Conservation (phyloP, 2,797 vertebrate genomes). For the Darevskia nairensis region DNA sequence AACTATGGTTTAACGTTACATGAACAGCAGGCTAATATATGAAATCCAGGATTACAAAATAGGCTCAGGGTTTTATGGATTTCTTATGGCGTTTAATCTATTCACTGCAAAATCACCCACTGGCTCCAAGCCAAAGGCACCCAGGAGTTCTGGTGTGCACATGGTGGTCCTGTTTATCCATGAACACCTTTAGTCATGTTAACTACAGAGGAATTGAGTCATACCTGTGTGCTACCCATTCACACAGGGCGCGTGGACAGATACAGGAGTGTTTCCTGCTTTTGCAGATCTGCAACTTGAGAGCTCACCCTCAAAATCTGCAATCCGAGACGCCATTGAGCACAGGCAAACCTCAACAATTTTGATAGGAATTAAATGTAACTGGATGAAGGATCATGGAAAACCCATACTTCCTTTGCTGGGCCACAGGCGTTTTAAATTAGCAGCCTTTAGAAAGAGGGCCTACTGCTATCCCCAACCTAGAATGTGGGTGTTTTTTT, state of each 20-base stretch:
- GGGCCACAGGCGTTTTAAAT: background rate
- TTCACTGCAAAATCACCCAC: background rate
- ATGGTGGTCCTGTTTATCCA: background rate
- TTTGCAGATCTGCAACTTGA: background rate
- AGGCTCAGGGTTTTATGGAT: background rate
- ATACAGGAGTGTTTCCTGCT: background rate
- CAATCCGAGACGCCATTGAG: background rate
- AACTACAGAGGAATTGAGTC: background rate
- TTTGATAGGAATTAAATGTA: background rate
- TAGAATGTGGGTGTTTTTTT: no score
- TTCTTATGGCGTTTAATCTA: background rate
- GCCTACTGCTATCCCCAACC: background rate
- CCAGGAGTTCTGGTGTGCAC: background rate
- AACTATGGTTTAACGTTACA: no score
- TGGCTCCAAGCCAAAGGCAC: background rate
- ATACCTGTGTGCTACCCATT: background rate
- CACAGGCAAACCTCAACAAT: background rate
- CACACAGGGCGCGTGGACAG: background rate
- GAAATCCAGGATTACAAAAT: slow-evolving; percentile 1
- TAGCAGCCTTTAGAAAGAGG: background rate
- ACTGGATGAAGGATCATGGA: background rate
- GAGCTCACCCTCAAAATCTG: background rate
- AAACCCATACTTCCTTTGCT: background rate
- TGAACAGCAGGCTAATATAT: background rate
- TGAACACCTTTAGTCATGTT: background rate